Evolutionary conservation across 2,888 invertebrate species (phyloP), one percentile per base, ranked within the genome.

Genomic region (Trypoxylon attenuatum): DNA sequence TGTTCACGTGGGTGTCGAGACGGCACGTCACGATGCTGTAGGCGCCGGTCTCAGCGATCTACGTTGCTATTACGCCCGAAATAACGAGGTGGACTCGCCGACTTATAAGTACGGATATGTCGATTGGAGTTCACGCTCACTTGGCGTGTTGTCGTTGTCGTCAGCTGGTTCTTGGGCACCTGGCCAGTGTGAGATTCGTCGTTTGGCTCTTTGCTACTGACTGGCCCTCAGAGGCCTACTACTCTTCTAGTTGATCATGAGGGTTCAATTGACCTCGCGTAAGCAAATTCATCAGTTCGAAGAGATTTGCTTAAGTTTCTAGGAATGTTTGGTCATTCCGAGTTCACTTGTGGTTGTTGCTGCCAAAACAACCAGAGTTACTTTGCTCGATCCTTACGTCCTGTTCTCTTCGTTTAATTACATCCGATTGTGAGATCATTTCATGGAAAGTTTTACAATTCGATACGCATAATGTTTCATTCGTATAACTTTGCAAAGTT

Each of bases 1-100:
- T 59, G 60, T 61, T 57, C 56, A 65, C 79, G 79, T 79, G 70
- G 73, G 76, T 66, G 77, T 65, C 77, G 75, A 76, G 80, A 80
- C 79, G 65, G 52, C 51, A 58, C 77, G 76, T 76, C 76, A 72
- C 57, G 39, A 54, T 52, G 47, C 49, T 52, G 46, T 57, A 73
- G 79, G 80, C 81, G 79, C 79, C 79, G 66, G 16, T 43, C 52
- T 29, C 47, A 43, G 58, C 56, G 58, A 23, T 49, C 46, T 61
- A 55, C 71, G 66, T 60, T 56, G 66, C 53, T 65, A 49, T 65
- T 61, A 51, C 60, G 66, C 72, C 69, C 57, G 69, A 79, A 71
- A 79, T 78, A 78, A 76, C 75, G 64, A 69, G 53, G 59, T 61
- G 19, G 53, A 50, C 58, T 5, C 16, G 54, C 25, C 22, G 46